Evolutionary conservation across 1,140 invertebrate species (phyloP).

Genomic region (Pseudoatta argentina): DNA sequence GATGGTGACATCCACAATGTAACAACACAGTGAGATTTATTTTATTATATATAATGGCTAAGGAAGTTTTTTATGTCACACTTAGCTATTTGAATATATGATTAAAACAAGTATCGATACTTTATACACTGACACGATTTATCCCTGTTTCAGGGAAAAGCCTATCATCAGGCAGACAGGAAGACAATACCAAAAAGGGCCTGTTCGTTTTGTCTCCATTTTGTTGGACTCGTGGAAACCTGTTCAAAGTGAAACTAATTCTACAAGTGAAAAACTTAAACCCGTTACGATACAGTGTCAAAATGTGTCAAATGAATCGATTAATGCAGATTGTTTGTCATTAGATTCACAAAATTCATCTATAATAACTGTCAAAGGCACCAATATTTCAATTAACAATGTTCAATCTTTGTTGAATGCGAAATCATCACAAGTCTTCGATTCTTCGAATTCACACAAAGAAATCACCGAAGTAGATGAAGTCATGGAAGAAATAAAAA

Average conservation of each 20-base stretch:
- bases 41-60: background rate
- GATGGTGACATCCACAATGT: background rate
- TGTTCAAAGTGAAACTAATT: background rate
- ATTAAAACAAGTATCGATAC: background rate
- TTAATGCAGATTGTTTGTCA: background rate
- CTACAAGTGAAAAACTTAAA: background rate
- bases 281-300: slow-evolving; percentile 3
- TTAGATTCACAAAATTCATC: background rate
- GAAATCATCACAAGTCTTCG: background rate
- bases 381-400: background rate
- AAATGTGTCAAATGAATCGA: background rate
- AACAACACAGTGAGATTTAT: slow-evolving; percentile 21
- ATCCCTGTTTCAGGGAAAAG: slow-evolving; percentile 72
- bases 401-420: background rate
- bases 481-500: slow-evolving; percentile 79
- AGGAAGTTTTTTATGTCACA: background rate
- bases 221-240: slow-evolving; percentile 29
- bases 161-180: slow-evolving; percentile 35
- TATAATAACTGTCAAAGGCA: background rate
- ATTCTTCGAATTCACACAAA: background rate
- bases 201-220: slow-evolving; percentile 31
- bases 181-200: slow-evolving; percentile 6
- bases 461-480: slow-evolving; percentile 47
- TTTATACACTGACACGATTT: slow-evolving; percentile 50
- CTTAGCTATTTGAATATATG: background rate